Evolutionary conservation across 1,140 invertebrate species (phyloP).

Genomic region (Neodiprion lecontei): DNA sequence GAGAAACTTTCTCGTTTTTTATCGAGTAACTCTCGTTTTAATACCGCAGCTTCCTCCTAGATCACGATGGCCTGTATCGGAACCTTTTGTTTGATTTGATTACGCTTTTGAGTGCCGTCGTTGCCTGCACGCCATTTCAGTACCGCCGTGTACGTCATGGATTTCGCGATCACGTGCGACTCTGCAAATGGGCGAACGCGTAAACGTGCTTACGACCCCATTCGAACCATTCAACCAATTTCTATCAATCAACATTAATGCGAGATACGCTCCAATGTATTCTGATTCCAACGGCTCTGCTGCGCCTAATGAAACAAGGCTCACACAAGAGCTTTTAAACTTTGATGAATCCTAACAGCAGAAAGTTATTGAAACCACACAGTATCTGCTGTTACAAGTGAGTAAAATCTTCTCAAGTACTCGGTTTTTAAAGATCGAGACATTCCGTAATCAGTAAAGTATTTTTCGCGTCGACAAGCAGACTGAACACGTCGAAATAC

Average conservation of each 20-base stretch:
- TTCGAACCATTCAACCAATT: not conserved
- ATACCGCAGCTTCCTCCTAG: too few relatives aligned
- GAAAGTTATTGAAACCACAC: not conserved
- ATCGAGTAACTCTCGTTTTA: too few relatives aligned
- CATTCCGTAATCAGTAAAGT: too few relatives aligned
- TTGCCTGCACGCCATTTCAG: not conserved
- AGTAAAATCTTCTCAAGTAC: too few relatives aligned
- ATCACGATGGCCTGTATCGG: too few relatives aligned
- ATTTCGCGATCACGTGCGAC: too few relatives aligned
- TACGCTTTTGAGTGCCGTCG: not conserved
- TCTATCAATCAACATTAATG: constrained; percentile 1
- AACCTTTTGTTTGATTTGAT: not conserved
- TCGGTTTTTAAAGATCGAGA: too few relatives aligned
- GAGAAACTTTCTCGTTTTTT: too few relatives aligned
- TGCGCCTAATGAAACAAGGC: not conserved
- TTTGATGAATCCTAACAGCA: not conserved
- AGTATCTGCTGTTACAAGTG: too few relatives aligned
- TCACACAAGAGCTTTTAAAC: not conserved
- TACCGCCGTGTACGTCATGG: too few relatives aligned
- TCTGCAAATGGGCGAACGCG: not conserved
- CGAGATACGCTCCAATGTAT: constrained; percentile 1
- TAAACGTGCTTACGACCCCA: not conserved
- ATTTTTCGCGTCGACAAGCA: too few relatives aligned
- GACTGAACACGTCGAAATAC: too few relatives aligned
- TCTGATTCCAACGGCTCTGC: not conserved